These are phyloP conservation scores for Eulemur albifrons DNA, from an alignment of 2,797 vertebrate genomes.

Conservation along the genomic window DNA sequence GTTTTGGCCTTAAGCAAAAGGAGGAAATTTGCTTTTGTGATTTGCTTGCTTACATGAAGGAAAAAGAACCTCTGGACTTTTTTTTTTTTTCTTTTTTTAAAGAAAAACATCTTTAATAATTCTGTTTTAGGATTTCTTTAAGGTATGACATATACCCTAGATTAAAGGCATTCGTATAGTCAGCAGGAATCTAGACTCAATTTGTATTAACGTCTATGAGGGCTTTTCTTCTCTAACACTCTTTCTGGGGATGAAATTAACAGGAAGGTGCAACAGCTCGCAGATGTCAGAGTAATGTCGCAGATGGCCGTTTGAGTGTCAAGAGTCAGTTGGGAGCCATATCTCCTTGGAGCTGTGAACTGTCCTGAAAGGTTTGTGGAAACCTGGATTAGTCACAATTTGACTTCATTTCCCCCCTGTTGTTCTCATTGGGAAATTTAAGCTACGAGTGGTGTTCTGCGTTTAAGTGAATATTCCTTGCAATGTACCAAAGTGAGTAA, in stretches of 20 bases:
- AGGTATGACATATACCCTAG: conserved; percentile 56
- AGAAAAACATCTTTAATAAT: conserved; percentile 71
- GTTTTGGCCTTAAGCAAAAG: conserved; percentile 75
- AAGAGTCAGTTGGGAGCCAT: background rate
- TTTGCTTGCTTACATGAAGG: conserved; percentile 57
- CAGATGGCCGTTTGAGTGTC: background rate
- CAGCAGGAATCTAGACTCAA: conserved; percentile 55
- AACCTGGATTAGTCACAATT: background rate
- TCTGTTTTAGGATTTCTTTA: conserved; percentile 73
- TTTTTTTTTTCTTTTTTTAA: background rate
- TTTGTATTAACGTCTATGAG: conserved; percentile 52
- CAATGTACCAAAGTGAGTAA: background rate
- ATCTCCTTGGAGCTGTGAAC: conserved; percentile 15
- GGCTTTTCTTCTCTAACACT: background rate
- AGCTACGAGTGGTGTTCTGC: background rate
- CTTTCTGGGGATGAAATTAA: conserved; percentile 41
- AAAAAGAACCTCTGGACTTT: background rate
- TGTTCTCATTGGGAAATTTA: conserved; percentile 38
- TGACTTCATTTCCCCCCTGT: background rate
- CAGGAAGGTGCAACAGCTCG: conserved; percentile 18
- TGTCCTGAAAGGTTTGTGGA: conserved; percentile 10
- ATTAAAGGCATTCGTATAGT: conserved; percentile 64
- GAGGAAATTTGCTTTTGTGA: conserved; percentile 57
- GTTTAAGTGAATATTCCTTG: background rate
- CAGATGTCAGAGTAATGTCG: background rate